Evolutionary conservation across 2,888 invertebrate genomes (phyloP), one percentile per base, ranked within the genome.

Genomic region (Trissolcus brochymenae): DNA sequence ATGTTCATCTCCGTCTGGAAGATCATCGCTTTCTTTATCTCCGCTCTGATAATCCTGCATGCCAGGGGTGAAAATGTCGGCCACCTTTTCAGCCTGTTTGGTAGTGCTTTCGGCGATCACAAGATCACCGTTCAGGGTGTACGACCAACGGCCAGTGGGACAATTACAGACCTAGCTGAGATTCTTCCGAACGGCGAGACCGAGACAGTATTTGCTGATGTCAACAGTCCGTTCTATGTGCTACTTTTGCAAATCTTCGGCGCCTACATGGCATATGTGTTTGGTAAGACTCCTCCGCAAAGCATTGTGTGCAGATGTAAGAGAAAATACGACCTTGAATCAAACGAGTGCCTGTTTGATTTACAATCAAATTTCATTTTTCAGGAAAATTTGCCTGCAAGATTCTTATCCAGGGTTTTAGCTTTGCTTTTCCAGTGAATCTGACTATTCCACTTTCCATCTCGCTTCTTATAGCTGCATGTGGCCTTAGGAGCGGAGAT

Each of bases 351-450:
- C 41, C 41, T 2, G 11, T 3, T 29, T 29, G 29, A 29, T 7
- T 29, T 7, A 29, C 7, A 7, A 29, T 7, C 29, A 29, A 13
- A 46, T 46, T 9, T 9, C n/a, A 17, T 17, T 17, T 50, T 82
- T 62, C 89, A 90, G 92, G 96, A 79, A 98, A 98, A 90, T 98
- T 98, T 82, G 97, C 97, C 2, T 98, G 98, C 90, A 98, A 98
- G 90, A 97, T 98, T 84, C 93, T 97, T 84, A 98, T 99, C 81
- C 99, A 99, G 91, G 95, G 97, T 19, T 97, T 98, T 91, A 97
- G 98, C 87, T 98, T 98, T 87, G 98, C 99, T 0, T 96, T 98
- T 83, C 98, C 99, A 0, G 95, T 99, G 6, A 96, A 96, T 89
- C 92, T 99, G 77, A 95, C 97, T 0, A 96, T 98, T 70, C 98